Conservation (phyloP, 30 jellyfish, hydroid and myxozoan species). For the Aurelia aurita complex sp. Pacific region DNA sequence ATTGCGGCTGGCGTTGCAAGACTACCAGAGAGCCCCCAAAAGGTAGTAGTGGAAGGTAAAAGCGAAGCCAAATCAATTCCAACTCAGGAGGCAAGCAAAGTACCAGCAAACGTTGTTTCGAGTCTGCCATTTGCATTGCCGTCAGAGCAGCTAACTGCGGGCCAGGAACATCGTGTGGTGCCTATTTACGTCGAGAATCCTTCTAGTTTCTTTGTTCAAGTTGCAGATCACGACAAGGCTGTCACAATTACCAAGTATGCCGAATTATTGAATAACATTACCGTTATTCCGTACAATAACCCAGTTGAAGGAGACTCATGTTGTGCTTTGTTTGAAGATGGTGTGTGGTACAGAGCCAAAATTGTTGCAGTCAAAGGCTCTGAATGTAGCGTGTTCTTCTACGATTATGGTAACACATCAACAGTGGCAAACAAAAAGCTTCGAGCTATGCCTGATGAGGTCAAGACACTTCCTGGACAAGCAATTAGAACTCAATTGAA, state of each 20-base stretch:
- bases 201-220: constrained; percentile 33
- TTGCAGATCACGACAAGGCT: constrained; percentile 37
- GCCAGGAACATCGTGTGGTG: constrained; percentile 30
- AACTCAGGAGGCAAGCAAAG: not conserved
- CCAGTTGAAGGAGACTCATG: constrained; percentile 41
- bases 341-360: constrained; percentile 73
- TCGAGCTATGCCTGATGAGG: constrained; percentile 69
- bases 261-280: not conserved
- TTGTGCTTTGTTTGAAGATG: constrained; percentile 56
- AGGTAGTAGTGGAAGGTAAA: not conserved
- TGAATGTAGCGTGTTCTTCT: constrained; percentile 23
- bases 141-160: not conserved
- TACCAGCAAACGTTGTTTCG: not conserved
- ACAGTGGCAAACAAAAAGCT: constrained; percentile 13
- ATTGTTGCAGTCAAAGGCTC: constrained; percentile 31
- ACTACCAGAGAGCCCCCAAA: not conserved
- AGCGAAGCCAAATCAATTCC: not conserved
- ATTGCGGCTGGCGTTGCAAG: constrained; percentile 34
- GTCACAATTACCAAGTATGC: constrained; percentile 35
- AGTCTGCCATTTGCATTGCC: constrained; percentile 2
- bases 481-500: constrained; percentile 55
- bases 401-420: constrained; percentile 37
- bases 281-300: not conserved
- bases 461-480: constrained; percentile 61
- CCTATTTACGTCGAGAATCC: constrained; percentile 61